Base-by-base conservation (phyloP, 2,888 invertebrate species). In the Meloe dianella region DNA sequence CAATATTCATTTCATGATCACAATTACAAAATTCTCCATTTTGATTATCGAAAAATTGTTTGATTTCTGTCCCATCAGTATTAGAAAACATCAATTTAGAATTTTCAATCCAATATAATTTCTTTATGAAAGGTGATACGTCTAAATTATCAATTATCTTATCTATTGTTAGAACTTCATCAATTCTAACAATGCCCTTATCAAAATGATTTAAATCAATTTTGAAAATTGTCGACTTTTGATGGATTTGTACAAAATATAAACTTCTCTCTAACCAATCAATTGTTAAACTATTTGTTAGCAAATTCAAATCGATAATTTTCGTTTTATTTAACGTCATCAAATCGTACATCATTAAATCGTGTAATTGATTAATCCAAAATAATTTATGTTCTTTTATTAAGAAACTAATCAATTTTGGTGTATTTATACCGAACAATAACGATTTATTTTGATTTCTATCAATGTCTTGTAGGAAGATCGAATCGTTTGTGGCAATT, bases 261-360 rank as follows among this genome's bases (percentile, higher is more conserved):
- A 97, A 85, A 57, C 90, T 89, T 60, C 95, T 87, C 60, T 92
- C 90, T 56, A 97, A 88, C 97, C 97, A 97, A 83, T 97, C 96
- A 0, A 95, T 86, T 1, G 92, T 89, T 29, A 97, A 83, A 67
- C 92, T 90, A 10, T 88, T 81, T 0, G 88, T 88, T 32, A 87
- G 87, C n/a, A 86, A 86, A 35, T 87, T 85, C 65, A 90, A 80
- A 12, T 87, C 84, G 0, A 87, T 82, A 38, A 91, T 84, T 78
- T 89, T 89, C 0, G 85, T 84, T 2, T 85, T 83, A 72, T 84
- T 88, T 70, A 84, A 84, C 14, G 87, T 89, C 63, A 86, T 86
- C 29, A 89, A 84, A 71, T 87, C 85, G 1, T 89, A 89, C 27
- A 88, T 87, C 73, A 91, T 88, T 67, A 93, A 83, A 80, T 92